Evolutionary conservation across 2,113 vertebrate species (phyloP), one percentile per base, ranked within the genome.

Genomic region (Oncorhynchus keta): DNA sequence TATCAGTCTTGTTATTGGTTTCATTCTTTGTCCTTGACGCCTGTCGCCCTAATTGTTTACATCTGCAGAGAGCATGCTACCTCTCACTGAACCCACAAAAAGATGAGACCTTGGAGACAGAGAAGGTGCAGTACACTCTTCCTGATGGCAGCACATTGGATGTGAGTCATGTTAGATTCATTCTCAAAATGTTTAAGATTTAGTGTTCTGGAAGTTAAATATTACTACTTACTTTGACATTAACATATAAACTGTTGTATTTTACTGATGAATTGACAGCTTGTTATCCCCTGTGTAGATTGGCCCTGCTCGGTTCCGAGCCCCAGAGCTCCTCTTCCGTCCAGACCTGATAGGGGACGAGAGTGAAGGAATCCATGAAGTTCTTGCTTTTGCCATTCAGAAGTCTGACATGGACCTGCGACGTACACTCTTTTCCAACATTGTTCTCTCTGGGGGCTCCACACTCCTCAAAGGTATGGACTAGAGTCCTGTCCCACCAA

Each of bases 401-500:
- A 97, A 96, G 83, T 97, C 96, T 0, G 96, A 97, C 90, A 92
- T 97, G 94, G 96, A 97, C 92, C 94, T 97, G 6, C 86, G 96
- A 5, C 93, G 96, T 84, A 97, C 93, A 0, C 92, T 97, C 0
- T 97, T 95, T 62, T 94, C 95, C 84, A 97, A 95, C 87, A 97
- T 97, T 0, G 95, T 97, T 6, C 84, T 97, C 45, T 96, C 95
- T 0, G 96, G 96, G 0, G 96, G 96, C 1, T 96, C 95, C 0
- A 97, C 96, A 0, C 92, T 97, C 1, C 95, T 97, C 82, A 97
- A 96, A 96, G 95, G 95, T 96, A 16, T 24, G 59, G 39, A 12
- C 39, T 45, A 45, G 39, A 39, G 39, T 39, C 8, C 39, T 39
- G 39, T 39, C 39, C 39, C 39, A 39, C 39, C 39, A 39, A 39